These are phyloP conservation scores for Neolamprologus falcicula DNA, from an alignment of 2,113 vertebrate species.

Conservation along the genomic window DNA sequence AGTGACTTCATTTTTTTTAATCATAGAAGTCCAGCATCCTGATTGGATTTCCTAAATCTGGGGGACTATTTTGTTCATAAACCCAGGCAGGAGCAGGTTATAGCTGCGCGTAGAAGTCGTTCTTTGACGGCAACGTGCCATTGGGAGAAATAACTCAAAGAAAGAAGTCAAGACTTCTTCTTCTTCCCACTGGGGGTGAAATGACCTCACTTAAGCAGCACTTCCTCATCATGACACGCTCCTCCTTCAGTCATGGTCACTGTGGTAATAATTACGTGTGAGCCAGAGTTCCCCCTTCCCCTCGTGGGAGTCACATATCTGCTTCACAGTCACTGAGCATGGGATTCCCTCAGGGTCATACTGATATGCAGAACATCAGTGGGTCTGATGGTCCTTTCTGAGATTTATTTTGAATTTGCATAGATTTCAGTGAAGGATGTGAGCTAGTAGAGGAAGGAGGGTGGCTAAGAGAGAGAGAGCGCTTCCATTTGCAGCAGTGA, in stretches of 20 bases:
- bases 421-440: slow-evolving; percentile 17
- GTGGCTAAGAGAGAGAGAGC: background rate
- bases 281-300: background rate
- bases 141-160: background rate
- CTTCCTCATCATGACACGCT: background rate
- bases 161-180: background rate
- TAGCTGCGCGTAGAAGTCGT: background rate
- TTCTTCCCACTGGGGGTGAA: background rate
- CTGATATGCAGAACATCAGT: background rate
- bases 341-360: background rate
- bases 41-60: background rate
- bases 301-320: slow-evolving; percentile 4
- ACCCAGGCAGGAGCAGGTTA: background rate
- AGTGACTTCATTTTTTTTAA: background rate
- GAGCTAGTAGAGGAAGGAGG: background rate
- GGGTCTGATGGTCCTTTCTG: slow-evolving; percentile 5
- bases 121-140: background rate
- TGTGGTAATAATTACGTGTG: background rate
- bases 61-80: background rate
- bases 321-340: slow-evolving; percentile 11
- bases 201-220: background rate
- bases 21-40: background rate
- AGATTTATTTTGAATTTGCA: slow-evolving; percentile 46
- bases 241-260: background rate
- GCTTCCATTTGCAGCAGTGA: slow-evolving; percentile 2